Evolutionary conservation across 2,797 vertebrate species (phyloP), one percentile per base, ranked within the genome.

Genomic region (Neoniphon sammara): DNA sequence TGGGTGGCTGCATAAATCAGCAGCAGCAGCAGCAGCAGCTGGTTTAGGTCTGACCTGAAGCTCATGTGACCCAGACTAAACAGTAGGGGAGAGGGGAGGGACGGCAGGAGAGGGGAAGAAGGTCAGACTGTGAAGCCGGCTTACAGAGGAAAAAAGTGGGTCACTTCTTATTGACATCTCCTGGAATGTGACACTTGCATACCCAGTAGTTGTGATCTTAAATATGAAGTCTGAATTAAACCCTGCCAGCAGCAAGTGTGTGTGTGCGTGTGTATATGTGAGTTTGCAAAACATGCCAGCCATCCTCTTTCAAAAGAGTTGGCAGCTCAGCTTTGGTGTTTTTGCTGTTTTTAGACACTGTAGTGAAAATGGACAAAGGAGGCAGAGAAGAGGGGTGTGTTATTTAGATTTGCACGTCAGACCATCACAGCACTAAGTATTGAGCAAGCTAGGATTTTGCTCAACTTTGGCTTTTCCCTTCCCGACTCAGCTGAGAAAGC

Each of bases 21-120:
- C 27, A 47, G 73, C 73, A 80, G 78, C 69, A 4, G 39, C 17
- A n/a, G 25, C 30, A 49, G 74, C 74, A 80, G 79, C 69, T 81
- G 80, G 70, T 66, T 82, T 55, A 31, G 31, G 63, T 75, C 66
- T 65, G 75, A 80, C 67, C 54, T 71, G 54, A 55, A 73, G 77
- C 73, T 79, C 60, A 78, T 82, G 78, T 75, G 84, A 70, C 62
- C 61, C 71, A 85, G 73, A 87, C 82, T 81, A 75, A 88, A 87
- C 75, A 81, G 66, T 66, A 64, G 66, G n/a, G 57, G 25, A 30
- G 25, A 10, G 15, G 14, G 42, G 21, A 17, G 12, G 7, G 34
- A 31, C 12, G n/a, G 39, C 36, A 39, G n/a, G 42, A 20, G 73
- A 58, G 67, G 56, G 50, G 25, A 71, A 59, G 30, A 34, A 68